These are phyloP conservation scores for Drosophila burlai DNA, from an alignment of 1,140 invertebrate species.

Conservation along the genomic window DNA sequence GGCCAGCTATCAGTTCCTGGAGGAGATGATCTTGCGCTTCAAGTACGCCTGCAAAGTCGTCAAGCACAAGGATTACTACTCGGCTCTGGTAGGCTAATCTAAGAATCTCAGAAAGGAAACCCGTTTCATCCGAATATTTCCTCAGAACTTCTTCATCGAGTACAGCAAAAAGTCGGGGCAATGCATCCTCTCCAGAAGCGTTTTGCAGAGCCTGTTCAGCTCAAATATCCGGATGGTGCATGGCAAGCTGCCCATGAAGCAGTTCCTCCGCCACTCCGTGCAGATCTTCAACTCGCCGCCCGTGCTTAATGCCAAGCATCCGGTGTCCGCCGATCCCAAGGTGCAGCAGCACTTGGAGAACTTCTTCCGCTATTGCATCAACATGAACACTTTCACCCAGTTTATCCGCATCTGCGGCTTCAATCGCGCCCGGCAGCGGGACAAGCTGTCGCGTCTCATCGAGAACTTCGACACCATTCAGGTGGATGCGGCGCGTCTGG, in stretches of 20 bases:
- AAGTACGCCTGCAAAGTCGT: conserved; percentile 94
- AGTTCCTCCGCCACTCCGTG: conserved; percentile 94
- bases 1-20: conserved; percentile 94
- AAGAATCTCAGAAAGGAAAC: not conserved
- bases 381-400: conserved; percentile 92
- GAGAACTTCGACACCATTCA: conserved; percentile 95
- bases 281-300: conserved; percentile 95
- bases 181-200: conserved; percentile 97
- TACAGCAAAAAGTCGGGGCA: conserved; percentile 94
- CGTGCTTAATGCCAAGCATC: conserved; percentile 90
- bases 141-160: conserved; percentile 96
- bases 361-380: conserved; percentile 92
- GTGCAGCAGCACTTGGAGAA: conserved; percentile 91
- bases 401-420: conserved; percentile 97
- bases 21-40: conserved; percentile 92
- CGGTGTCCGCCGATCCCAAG: conserved; percentile 87
- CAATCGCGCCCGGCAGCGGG: conserved; percentile 96
- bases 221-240: conserved; percentile 86
- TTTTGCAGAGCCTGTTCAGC: conserved; percentile 94
- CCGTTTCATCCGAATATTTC: conserved; percentile 2
- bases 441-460: conserved; percentile 95
- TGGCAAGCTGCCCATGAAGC: conserved; percentile 88
- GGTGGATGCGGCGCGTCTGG: conserved; percentile 97
- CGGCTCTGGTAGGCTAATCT: conserved; percentile 89
- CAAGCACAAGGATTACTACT: conserved; percentile 92